A percentile compares a stretch with the other conserved stretches of the same genome.
Evolutionary conservation across 53 echinoderm and acorn worm species (phyloP).

Genomic region (Arbacia lixula): DNA sequence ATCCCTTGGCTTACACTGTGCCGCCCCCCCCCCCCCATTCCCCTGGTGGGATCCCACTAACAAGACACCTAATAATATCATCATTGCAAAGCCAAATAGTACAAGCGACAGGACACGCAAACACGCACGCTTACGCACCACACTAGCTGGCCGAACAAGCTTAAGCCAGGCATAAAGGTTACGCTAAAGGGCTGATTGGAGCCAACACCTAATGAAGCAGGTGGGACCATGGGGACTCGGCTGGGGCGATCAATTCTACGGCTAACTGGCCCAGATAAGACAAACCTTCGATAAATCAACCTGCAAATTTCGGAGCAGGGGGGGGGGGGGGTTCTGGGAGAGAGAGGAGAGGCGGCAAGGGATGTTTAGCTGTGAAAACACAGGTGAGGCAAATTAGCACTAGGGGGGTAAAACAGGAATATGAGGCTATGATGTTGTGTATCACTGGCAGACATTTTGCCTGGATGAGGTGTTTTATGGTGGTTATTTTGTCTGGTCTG

Average conservation of each 20-base stretch:
- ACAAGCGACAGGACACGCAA: neutral
- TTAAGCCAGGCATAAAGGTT: slow-evolving; percentile 44
- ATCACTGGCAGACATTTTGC: too few species aligned
- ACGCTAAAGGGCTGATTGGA: slow-evolving; percentile 33
- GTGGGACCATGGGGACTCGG: slow-evolving; percentile 26
- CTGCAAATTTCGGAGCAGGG: neutral
- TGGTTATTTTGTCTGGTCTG: too few species aligned
- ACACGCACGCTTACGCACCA: neutral
- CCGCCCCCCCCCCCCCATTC: neutral
- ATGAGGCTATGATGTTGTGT: too few species aligned
- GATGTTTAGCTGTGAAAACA: slow-evolving; percentile 32
- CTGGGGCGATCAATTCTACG: slow-evolving; percentile 10
- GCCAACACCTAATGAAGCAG: slow-evolving; percentile 47
- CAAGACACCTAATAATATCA: slow-evolving; percentile 17
- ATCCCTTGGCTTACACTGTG: too few species aligned
- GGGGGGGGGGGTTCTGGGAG: neutral
- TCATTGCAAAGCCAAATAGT: slow-evolving; percentile 8
- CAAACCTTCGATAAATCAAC: slow-evolving; percentile 3
- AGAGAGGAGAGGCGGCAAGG: neutral
- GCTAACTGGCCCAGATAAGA: slow-evolving; percentile 13
- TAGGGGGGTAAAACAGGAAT: too few species aligned
- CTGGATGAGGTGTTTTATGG: too few species aligned
- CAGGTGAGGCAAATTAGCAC: slow-evolving; percentile 30
- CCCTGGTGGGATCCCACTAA: slow-evolving; percentile 4
- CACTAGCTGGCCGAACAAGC: slow-evolving; percentile 12